Evolutionary conservation across 1,140 invertebrate species (phyloP).

Genomic region (Lasaia peninsularis): DNA sequence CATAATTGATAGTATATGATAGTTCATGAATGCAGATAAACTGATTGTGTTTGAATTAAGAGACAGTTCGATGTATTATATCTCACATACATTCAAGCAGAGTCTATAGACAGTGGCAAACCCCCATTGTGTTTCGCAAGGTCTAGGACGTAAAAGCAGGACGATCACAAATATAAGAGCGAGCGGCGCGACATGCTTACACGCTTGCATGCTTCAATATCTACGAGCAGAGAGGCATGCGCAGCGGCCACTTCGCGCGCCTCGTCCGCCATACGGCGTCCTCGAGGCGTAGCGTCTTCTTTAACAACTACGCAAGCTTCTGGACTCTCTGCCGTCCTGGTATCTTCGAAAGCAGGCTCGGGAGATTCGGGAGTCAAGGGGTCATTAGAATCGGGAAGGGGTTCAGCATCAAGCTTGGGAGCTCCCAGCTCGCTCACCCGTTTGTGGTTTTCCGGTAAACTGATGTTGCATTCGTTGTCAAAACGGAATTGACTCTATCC

Average conservation of each 20-base stretch:
- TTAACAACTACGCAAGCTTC: constrained; percentile 65
- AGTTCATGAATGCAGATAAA: too few relatives aligned
- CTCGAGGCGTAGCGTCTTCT: constrained; percentile 63
- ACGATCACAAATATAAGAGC: constrained; percentile 40
- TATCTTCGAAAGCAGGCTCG: constrained; percentile 51
- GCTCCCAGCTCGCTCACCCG: constrained; percentile 88
- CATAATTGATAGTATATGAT: neutral
- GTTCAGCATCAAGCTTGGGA: constrained; percentile 62
- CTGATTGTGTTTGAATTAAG: too few relatives aligned
- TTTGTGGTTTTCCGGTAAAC: constrained; percentile 96
- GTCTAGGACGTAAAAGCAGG: constrained; percentile 28
- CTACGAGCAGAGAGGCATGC: constrained; percentile 73
- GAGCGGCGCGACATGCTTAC: constrained; percentile 76
- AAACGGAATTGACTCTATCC: constrained; percentile 97
- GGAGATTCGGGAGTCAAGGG: constrained; percentile 27
- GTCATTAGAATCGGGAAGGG: constrained; percentile 36
- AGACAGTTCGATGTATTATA: too few relatives aligned
- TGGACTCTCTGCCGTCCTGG: constrained; percentile 37
- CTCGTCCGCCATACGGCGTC: constrained; percentile 57
- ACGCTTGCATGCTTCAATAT: constrained; percentile 77
- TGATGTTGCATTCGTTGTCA: constrained; percentile 98
- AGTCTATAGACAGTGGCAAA: too few relatives aligned
- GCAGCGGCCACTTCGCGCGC: constrained; percentile 69
- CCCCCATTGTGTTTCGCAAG: neutral
- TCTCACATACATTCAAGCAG: too few relatives aligned